A percentile compares a stretch with the other conserved stretches of the same genome.
phyloP scores from a whole-genome alignment of 2,797 vertebrate genomes.

The Sebastes steindachneri region DNA sequence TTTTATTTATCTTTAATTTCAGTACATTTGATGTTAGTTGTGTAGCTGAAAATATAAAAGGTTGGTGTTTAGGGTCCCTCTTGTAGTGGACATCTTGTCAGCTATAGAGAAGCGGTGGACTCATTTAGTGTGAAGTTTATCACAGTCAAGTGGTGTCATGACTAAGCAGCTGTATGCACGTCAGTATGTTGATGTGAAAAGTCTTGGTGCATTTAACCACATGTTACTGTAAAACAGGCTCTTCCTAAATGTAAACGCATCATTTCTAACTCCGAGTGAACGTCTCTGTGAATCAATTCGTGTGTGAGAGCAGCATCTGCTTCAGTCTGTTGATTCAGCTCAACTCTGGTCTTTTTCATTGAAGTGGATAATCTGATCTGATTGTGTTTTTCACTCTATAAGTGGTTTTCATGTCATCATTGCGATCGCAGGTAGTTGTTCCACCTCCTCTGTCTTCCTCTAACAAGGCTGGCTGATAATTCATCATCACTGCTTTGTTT shows the following conservation, averaged over 20 bases:
- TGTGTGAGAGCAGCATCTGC: background rate
- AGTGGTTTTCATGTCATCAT: background rate
- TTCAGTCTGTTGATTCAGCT: background rate
- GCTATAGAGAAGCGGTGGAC: background rate
- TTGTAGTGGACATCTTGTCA: background rate
- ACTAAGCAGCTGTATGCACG: no score
- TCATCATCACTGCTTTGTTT: conserved; percentile 1
- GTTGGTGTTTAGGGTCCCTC: background rate
- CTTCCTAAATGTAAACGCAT: background rate
- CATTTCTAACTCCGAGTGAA: background rate
- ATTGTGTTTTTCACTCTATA: background rate
- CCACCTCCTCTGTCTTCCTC: background rate
- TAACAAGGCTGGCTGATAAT: background rate
- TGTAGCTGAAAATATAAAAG: background rate
- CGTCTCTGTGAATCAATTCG: background rate
- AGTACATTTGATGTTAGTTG: background rate
- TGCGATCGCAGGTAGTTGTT: background rate
- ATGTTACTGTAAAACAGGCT: background rate
- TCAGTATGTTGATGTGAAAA: background rate
- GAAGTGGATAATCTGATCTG: background rate
- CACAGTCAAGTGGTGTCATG: background rate
- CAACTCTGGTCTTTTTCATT: background rate
- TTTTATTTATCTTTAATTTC: background rate
- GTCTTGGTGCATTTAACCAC: background rate
- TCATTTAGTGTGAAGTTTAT: background rate